Evolutionary conservation across 2,113 vertebrate genomes (phyloP).

Genomic region (Planiliza haematocheilus): DNA sequence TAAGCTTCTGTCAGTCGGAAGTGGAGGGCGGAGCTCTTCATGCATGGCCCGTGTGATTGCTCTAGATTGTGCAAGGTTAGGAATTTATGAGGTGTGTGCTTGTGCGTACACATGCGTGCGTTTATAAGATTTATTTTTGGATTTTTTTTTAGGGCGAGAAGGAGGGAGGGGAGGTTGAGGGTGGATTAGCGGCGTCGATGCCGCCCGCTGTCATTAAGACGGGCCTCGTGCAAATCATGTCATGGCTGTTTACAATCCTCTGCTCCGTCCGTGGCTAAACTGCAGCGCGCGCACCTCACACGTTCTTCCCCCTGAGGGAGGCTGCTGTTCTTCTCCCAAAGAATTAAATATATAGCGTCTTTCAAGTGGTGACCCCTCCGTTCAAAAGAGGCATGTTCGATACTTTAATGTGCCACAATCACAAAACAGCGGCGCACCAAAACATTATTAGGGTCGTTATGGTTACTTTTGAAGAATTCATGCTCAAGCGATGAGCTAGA

Average conservation of each 20-base stretch:
- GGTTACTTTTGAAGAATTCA: conserved; percentile 68
- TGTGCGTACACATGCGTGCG: conserved; percentile 36
- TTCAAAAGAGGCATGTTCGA: conserved; percentile 54
- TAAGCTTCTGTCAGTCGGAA: conserved; percentile 53
- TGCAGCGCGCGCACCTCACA: conserved; percentile 29
- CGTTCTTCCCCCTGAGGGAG: conserved; percentile 49
- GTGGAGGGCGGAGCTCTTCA: conserved; percentile 49
- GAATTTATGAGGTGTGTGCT: conserved; percentile 64
- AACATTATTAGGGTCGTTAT: conserved; percentile 72
- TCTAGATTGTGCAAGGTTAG: conserved; percentile 47
- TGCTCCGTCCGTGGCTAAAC: conserved; percentile 40
- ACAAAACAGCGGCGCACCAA: conserved; percentile 58
- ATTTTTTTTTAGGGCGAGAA: conserved; percentile 15
- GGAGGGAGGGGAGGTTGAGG: neutral
- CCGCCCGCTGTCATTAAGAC: conserved; percentile 57
- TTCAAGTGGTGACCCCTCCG: conserved; percentile 62
- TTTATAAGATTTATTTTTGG: conserved; percentile 53
- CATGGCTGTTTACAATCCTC: conserved; percentile 66
- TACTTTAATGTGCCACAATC: conserved; percentile 69
- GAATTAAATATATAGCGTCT: conserved; percentile 71
- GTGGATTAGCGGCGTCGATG: conserved; percentile 47
- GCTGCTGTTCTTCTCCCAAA: conserved; percentile 40
- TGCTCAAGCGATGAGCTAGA: conserved; percentile 74
- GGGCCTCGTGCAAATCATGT: conserved; percentile 56
- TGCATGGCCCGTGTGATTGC: conserved; percentile 65